These are phyloP conservation scores for Excalfactoria chinensis DNA, from an alignment of 2,113 vertebrate genomes.

Conservation along the genomic window DNA sequence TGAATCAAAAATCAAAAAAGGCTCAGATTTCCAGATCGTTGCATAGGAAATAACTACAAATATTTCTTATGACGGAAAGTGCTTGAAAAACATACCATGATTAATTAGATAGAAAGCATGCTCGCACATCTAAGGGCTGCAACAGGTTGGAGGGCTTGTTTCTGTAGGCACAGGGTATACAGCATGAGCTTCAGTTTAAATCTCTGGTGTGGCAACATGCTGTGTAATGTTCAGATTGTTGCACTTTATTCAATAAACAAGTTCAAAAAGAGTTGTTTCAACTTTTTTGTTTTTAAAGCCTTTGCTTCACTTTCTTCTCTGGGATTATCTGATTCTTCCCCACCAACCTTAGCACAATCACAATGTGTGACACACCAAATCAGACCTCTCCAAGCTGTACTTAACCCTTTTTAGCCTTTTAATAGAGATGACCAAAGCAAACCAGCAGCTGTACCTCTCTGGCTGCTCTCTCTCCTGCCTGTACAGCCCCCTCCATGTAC, in stretches of 20 bases:
- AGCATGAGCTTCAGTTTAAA: neutral
- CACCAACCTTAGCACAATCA: neutral
- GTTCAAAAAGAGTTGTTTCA: too few relatives aligned
- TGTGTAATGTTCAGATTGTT: neutral
- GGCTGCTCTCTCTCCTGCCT: conserved; percentile 85
- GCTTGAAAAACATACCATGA: neutral
- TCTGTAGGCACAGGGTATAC: neutral
- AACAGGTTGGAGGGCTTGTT: neutral
- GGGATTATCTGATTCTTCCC: neutral
- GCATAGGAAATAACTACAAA: neutral
- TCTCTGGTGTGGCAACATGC: neutral
- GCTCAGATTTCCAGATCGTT: conserved; percentile 3
- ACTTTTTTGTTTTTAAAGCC: too few relatives aligned
- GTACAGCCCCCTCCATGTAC: conserved; percentile 87
- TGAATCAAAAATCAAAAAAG: neutral
- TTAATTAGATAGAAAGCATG: neutral
- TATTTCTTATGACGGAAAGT: neutral
- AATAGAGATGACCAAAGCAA: neutral
- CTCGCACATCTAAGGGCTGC: neutral
- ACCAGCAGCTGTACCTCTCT: conserved; percentile 77
- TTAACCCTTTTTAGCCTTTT: neutral
- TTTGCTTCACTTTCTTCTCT: neutral
- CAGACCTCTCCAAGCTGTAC: neutral
- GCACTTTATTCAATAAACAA: neutral
- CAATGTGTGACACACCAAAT: neutral